phyloP scores from a whole-genome alignment of 2,797 vertebrate species.

The Phoebastria nigripes region DNA sequence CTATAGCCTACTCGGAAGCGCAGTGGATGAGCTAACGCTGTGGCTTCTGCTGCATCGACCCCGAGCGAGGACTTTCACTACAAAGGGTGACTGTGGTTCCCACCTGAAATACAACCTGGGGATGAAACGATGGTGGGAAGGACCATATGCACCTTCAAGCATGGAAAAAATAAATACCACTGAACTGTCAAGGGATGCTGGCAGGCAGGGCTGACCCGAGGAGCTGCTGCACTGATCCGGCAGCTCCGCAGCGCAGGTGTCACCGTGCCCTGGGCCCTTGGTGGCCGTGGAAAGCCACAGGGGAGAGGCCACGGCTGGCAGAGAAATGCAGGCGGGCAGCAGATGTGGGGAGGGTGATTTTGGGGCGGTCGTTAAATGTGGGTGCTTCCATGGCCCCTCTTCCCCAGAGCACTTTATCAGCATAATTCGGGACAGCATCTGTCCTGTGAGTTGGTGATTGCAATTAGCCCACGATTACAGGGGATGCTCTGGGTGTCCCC shows the following conservation, averaged over 20 bases:
- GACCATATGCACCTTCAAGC: background rate
- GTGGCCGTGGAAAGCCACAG: background rate
- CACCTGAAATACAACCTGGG: background rate
- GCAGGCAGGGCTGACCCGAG: background rate
- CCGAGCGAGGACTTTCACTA: background rate
- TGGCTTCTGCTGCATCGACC: background rate
- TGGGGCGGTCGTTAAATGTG: background rate
- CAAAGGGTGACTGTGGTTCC: fast-evolving
- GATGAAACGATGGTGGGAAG: background rate
- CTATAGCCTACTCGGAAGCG: background rate
- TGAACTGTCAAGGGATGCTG: background rate
- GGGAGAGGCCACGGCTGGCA: fast-evolving
- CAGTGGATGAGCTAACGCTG: background rate
- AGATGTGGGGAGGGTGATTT: background rate
- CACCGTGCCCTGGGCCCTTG: background rate
- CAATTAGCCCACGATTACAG: fast-evolving
- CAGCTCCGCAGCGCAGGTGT: fast-evolving
- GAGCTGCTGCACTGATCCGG: fast-evolving
- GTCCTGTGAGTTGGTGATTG: fast-evolving
- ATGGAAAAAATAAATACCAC: fast-evolving
- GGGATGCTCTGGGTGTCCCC: background rate
- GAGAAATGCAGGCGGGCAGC: background rate
- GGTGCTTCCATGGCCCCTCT: background rate
- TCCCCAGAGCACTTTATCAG: background rate
- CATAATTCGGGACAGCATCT: background rate